phyloP scores from a whole-genome alignment of 2,888 invertebrate species.

The Hyposoter dolosus region DNA sequence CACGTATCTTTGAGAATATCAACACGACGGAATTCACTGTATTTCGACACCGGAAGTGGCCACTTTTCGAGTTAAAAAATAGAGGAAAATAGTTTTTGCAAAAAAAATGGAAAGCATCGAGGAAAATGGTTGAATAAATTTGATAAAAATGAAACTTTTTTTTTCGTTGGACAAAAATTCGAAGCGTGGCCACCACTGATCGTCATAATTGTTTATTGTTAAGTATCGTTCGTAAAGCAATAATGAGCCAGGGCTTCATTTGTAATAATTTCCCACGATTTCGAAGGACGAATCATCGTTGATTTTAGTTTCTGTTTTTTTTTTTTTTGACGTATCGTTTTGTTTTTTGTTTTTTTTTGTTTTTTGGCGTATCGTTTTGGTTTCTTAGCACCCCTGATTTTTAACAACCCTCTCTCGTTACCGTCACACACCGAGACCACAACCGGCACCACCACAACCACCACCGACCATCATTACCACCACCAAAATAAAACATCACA shows the following conservation, averaged over 20 bases:
- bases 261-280: conserved; percentile 33
- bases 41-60: conserved; percentile 1
- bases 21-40: not conserved
- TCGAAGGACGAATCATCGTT: conserved; percentile 47
- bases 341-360: not conserved
- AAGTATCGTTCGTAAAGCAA: conserved; percentile 49
- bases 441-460: conserved; percentile 70
- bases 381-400: conserved; percentile 34
- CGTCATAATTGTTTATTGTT: not conserved
- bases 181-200: conserved; percentile 9
- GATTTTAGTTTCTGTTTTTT: conserved; percentile 10
- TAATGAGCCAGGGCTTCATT: conserved; percentile 51
- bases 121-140: not conserved
- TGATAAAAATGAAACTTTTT: not conserved
- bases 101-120: not conserved
- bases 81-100: not conserved
- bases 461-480: conserved; percentile 71
- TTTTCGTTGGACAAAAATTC: not conserved
- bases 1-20: conserved; percentile 3
- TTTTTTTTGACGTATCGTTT: not conserved
- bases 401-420: conserved; percentile 47
- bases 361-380: not conserved
- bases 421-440: conserved; percentile 70
- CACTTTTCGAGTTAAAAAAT: not conserved
- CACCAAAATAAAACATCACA: conserved; percentile 67